Evolutionary conservation across 2,797 vertebrate species (phyloP), one percentile per base, ranked within the genome.

Genomic region (Valencia hispanica): DNA sequence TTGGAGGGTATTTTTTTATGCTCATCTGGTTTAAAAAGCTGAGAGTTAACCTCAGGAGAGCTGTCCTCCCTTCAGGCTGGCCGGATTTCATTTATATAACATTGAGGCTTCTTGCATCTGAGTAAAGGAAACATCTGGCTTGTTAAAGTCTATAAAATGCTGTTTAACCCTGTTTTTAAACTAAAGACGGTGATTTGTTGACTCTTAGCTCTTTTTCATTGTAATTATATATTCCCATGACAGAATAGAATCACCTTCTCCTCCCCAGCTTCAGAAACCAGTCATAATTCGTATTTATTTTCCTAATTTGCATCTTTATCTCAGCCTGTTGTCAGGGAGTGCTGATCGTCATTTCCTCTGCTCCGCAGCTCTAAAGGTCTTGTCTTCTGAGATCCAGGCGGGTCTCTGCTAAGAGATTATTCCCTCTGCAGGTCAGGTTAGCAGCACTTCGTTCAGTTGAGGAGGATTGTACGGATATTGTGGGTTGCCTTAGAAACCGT

Each of bases 401-500:
- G 68, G 5, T 85, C 82, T 83, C 57, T 57, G 74, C 77, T 72
- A 69, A 51, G 81, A 72, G 84, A 84, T 83, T 77, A 73, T 78
- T 82, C 68, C 81, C 55, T 45, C 27, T 70, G 80, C 51, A 18
- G 78, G 79, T 79, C 83, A 79, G 72, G 77, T 81, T 76, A 84
- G 79, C 75, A 78, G 80, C 71, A 78, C 70, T 86, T 81, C 74
- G 39, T 68, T 43, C 25, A 43, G 74, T 86, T 57, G 11, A n/a
- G 81, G 70, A 85, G 71, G 66, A 41, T 59, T 74, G 57, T 71
- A 66, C 5, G 0, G 70, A 84, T 66, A 70, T 84, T 66, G 78
- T 39, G 50, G 71, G 89, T 93, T 91, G 61, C 88, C 87, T 77
- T 91, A 89, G 87, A 82, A 89, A 92, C 88, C 79, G 78, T 80